phyloP scores from a whole-genome alignment of 2,888 invertebrate species.

The Heliconius cydno region DNA sequence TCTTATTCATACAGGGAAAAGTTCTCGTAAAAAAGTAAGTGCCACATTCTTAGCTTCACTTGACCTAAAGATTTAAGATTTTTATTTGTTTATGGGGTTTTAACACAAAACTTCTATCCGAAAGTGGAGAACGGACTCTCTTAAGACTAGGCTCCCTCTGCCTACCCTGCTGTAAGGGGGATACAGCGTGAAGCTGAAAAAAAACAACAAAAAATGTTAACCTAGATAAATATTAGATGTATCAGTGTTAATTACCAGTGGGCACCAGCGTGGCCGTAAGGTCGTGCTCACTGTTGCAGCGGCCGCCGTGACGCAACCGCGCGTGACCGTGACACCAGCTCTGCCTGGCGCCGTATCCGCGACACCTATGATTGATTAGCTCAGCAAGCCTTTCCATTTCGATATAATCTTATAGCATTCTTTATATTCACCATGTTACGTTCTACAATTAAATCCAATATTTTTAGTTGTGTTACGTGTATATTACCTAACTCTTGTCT shows the following conservation, averaged over 20 bases:
- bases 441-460: neutral
- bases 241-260: slow-evolving; percentile 32
- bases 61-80: neutral
- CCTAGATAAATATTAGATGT: slow-evolving; percentile 35
- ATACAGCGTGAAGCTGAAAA: neutral
- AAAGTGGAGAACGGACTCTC: no score
- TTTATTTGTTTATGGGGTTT: neutral
- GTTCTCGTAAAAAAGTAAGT: no score
- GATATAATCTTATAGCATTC: slow-evolving; percentile 21
- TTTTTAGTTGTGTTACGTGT: neutral
- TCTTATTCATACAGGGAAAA: no score
- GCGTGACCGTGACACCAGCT: slow-evolving; percentile 75
- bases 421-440: neutral
- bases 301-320: slow-evolving; percentile 63
- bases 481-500: neutral
- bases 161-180: no score
- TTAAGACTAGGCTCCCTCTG: no score
- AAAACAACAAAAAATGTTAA: slow-evolving; percentile 28
- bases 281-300: slow-evolving; percentile 38
- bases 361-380: slow-evolving; percentile 65
- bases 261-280: slow-evolving; percentile 28
- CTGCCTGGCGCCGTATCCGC: slow-evolving; percentile 54
- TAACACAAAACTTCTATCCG: slow-evolving; percentile 1
- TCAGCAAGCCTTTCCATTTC: slow-evolving; percentile 44
- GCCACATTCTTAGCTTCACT: neutral